Evolutionary conservation across 2,797 vertebrate species (phyloP).

Genomic region (Cottoperca gobio): DNA sequence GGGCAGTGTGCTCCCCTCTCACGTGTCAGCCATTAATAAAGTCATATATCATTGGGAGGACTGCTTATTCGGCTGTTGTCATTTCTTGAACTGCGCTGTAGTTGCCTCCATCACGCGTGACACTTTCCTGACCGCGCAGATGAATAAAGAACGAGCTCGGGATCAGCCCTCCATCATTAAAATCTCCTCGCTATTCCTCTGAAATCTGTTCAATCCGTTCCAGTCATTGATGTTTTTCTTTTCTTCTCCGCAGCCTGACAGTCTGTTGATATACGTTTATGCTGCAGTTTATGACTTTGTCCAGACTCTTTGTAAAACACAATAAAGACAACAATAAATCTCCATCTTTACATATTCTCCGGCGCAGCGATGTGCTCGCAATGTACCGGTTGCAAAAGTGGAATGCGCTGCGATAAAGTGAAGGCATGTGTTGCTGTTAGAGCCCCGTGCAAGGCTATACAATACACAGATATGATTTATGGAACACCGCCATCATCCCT

Average conservation of each 20-base stretch:
- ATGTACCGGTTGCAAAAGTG: slow-evolving; percentile 38
- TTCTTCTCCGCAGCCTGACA: slow-evolving; percentile 26
- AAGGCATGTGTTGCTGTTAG: slow-evolving; percentile 59
- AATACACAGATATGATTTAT: slow-evolving; percentile 77
- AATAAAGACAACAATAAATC: slow-evolving; percentile 68
- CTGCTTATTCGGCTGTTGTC: slow-evolving; percentile 42
- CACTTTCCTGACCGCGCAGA: slow-evolving; percentile 41
- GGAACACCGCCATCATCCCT: slow-evolving; percentile 56
- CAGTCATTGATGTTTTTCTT: slow-evolving; percentile 29
- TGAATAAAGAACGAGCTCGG: slow-evolving; percentile 52
- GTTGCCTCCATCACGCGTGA: slow-evolving; percentile 30
- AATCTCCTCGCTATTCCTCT: slow-evolving; percentile 17
- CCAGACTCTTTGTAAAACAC: slow-evolving; percentile 46
- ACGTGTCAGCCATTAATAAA: slow-evolving; percentile 57
- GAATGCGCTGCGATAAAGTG: slow-evolving; percentile 53
- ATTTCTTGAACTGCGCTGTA: slow-evolving; percentile 20
- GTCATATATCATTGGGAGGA: slow-evolving; percentile 54
- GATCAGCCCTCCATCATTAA: slow-evolving; percentile 53
- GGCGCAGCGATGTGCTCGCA: slow-evolving; percentile 33
- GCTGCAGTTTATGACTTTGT: slow-evolving; percentile 56
- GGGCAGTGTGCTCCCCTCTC: slow-evolving; percentile 1
- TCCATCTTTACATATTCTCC: slow-evolving; percentile 39
- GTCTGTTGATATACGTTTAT: slow-evolving; percentile 50
- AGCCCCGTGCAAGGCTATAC: slow-evolving; percentile 53
- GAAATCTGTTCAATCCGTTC: slow-evolving; percentile 35